Evolutionary conservation across 2,113 vertebrate species (phyloP), one percentile per base, ranked within the genome.

Genomic region (Melanerpes aurifrons): DNA sequence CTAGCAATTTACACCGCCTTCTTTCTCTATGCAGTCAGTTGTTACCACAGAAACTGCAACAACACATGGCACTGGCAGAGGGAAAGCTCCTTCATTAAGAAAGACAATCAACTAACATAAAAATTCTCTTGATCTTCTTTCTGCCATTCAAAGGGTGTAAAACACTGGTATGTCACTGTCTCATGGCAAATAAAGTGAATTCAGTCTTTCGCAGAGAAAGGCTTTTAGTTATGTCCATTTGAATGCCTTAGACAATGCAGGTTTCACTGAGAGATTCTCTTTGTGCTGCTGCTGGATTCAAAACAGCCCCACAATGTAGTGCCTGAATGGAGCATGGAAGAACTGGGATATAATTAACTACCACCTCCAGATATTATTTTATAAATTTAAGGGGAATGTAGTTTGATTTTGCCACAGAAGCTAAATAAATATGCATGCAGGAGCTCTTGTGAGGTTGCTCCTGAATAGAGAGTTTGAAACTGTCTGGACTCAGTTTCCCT

Each of bases 41-140:
- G 85, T 97, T 95, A 88, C 96, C 93, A 97, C 95, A 96, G 96
- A 93, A 94, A 96, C 93, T 56, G 91, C 90, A 94, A 78, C 76
- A 84, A 68, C 88, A 89, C 87, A 8, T 16, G 4, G 61, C 54
- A 57, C 54, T 5, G 9, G 66, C 57, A 78, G 80, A 90, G 82
- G 79, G 73, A 85, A 70, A 88, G n/a, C 79, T 94, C 56, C 87
- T 92, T 94, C 86, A 81, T 89, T 87, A 95, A 84, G 67, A 81
- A 40, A 92, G 86, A 56, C 70, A 93, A 47, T 71, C 69, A 47
- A 37, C 40, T 40, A 62, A 56, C 62, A 63, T 43, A 77, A 87
- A 80, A 94, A 74, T 57, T 68, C 26, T 87, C 83, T 54, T 85
- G 47, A 40, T 82, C 48, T 93, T 76, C 62, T 84, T 54, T 16